Conservation (phyloP, 2,797 vertebrate genomes). For the Rhadinocentrus ornatus region DNA sequence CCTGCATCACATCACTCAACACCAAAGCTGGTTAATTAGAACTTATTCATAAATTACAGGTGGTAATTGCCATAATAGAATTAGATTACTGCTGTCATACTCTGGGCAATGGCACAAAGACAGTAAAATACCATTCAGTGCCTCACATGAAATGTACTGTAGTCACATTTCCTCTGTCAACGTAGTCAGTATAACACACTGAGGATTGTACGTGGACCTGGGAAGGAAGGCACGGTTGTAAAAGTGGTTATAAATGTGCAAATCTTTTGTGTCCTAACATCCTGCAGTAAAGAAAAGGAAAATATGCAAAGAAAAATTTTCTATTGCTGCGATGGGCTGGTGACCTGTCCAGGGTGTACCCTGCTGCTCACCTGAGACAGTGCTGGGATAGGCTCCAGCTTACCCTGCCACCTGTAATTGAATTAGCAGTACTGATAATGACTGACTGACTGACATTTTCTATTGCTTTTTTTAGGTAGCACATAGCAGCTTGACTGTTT, state of each 20-base stretch:
- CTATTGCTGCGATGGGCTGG: no score
- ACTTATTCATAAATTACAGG: slow-evolving; percentile 73
- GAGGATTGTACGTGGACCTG: not conserved
- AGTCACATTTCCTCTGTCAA: slow-evolving; percentile 21
- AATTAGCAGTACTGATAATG: no score
- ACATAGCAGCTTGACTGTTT: no score
- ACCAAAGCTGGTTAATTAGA: slow-evolving; percentile 59
- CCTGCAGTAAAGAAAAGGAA: not conserved
- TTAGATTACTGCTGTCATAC: slow-evolving; percentile 55
- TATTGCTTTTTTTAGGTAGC: no score
- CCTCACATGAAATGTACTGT: slow-evolving; percentile 46
- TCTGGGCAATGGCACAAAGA: slow-evolving; percentile 58
- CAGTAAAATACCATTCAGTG: slow-evolving; percentile 66
- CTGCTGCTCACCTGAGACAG: no score
- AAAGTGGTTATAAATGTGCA: not conserved
- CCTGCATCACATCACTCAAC: slow-evolving; percentile 40
- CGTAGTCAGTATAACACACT: not conserved
- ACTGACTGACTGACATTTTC: no score
- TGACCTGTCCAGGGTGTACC: no score
- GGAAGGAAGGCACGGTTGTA: not conserved
- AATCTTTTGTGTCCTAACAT: not conserved
- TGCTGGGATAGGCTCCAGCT: no score
- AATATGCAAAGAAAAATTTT: no score
- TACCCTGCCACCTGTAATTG: no score
- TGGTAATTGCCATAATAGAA: slow-evolving; percentile 61